A percentile compares a stretch with the other conserved stretches of the same genome.
These are phyloP conservation scores for Periophthalmodon schlosseri DNA, from an alignment of 2,113 vertebrate species.

Conservation along the genomic window DNA sequence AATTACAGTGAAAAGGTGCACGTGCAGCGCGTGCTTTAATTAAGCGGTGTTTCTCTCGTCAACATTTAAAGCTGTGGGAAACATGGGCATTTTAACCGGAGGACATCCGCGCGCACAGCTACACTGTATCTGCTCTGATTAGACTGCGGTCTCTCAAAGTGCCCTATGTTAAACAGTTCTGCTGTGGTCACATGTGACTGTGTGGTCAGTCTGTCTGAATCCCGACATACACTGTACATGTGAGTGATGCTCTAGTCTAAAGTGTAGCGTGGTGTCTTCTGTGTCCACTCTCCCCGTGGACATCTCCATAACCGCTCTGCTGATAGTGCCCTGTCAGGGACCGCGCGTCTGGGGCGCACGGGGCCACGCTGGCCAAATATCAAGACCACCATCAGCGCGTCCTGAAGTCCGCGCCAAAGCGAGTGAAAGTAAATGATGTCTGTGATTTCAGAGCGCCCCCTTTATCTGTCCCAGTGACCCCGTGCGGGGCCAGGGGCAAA, in stretches of 20 bases:
- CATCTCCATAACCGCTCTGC: neutral
- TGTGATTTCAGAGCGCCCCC: conserved; percentile 38
- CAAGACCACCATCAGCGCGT: conserved; percentile 30
- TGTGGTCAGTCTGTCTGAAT: too few species aligned
- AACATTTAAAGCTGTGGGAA: neutral
- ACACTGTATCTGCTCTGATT: too few species aligned
- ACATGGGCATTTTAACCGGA: neutral
- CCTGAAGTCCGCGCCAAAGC: conserved; percentile 34
- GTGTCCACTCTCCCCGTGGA: neutral
- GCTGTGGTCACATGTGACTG: too few species aligned
- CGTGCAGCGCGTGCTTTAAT: too few species aligned
- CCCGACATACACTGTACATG: too few species aligned
- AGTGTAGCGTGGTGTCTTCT: too few species aligned
- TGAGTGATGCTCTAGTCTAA: neutral
- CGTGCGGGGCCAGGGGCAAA: conserved; percentile 35
- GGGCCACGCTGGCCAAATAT: conserved; percentile 34
- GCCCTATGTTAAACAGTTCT: too few species aligned
- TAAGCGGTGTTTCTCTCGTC: neutral
- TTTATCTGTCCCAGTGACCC: conserved; percentile 50
- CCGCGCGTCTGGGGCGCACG: conserved; percentile 27
- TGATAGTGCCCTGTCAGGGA: conserved; percentile 47
- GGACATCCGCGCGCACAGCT: too few species aligned
- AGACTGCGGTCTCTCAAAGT: too few species aligned
- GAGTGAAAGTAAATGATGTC: conserved; percentile 53
- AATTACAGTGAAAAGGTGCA: too few species aligned